Evolutionary conservation across 2,888 invertebrate genomes (phyloP).

Genomic region (Melanotus villosus): DNA sequence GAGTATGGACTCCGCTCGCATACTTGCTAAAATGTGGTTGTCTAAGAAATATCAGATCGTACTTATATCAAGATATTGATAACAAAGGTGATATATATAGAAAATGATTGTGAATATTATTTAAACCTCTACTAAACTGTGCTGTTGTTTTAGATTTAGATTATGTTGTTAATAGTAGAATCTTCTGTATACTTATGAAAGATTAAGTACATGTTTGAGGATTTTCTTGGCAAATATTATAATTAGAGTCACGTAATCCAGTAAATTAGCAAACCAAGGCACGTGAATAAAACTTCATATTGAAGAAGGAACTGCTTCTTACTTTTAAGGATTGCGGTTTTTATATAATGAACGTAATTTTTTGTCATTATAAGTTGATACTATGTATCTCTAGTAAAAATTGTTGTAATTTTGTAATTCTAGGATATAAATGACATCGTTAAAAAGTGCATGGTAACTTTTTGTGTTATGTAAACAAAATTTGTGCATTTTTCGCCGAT

Average conservation of each 20-base stretch:
- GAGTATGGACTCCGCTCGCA: too few relatives aligned
- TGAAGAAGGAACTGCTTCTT: conserved; percentile 45
- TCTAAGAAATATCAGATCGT: too few relatives aligned
- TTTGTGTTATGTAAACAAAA: conserved; percentile 2
- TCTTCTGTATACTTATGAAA: conserved; percentile 37
- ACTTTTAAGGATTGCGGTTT: conserved; percentile 45
- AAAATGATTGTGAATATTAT: too few relatives aligned
- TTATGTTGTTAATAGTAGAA: conserved; percentile 3
- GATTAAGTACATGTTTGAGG: conserved; percentile 36
- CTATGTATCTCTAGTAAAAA: conserved; percentile 70
- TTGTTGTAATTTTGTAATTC: conserved; percentile 67
- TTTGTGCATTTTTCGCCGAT: conserved; percentile 32
- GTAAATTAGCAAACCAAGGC: conserved; percentile 26
- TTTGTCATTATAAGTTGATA: conserved; percentile 64
- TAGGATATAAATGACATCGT: conserved; percentile 31
- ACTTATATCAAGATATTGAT: too few relatives aligned
- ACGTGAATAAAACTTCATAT: conserved; percentile 46
- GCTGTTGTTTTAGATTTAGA: conserved; percentile 11
- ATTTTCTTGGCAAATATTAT: conserved; percentile 17
- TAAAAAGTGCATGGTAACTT: conserved; percentile 29
- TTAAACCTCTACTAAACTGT: neutral
- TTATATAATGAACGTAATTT: conserved; percentile 46
- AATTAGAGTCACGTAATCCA: conserved; percentile 21
- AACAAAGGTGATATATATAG: too few relatives aligned
- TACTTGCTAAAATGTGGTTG: too few relatives aligned